phyloP scores from a whole-genome alignment of 2,888 invertebrate genomes.

The Parochlus steinenii region DNA sequence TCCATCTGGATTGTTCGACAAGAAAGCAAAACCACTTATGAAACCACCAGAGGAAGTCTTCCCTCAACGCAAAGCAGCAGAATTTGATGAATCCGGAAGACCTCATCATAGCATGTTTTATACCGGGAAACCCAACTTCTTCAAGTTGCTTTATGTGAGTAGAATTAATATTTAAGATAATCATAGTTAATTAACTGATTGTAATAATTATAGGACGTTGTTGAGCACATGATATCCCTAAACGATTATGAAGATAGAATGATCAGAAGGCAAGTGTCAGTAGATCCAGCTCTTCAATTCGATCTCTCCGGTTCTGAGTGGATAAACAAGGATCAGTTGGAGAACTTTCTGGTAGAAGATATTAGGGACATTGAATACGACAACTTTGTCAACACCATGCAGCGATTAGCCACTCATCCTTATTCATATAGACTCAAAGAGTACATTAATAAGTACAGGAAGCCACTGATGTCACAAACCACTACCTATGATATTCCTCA shows the following conservation, averaged over 20 bases:
- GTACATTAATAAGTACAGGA: slow-evolving; percentile 55
- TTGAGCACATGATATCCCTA: slow-evolving; percentile 46
- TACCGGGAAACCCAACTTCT: slow-evolving; percentile 75
- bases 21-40: slow-evolving; percentile 76
- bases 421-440: slow-evolving; percentile 52
- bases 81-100: slow-evolving; percentile 79
- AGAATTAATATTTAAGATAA: slow-evolving; percentile 3
- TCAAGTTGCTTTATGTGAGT: slow-evolving; percentile 62
- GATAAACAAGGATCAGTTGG: slow-evolving; percentile 48
- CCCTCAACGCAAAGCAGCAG: slow-evolving; percentile 67
- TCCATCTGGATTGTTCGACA: slow-evolving; percentile 82
- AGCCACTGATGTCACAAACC: slow-evolving; percentile 38
- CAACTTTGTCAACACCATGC: slow-evolving; percentile 53
- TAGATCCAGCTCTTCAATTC: slow-evolving; percentile 42
- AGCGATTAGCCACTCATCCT: slow-evolving; percentile 51
- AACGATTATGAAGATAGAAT: slow-evolving; percentile 55
- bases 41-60: slow-evolving; percentile 77
- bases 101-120: slow-evolving; percentile 88
- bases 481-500: slow-evolving; percentile 46
- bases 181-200: background rate
- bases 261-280: slow-evolving; percentile 39
- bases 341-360: slow-evolving; percentile 45
- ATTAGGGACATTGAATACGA: slow-evolving; percentile 52
- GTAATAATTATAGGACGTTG: slow-evolving; percentile 39
- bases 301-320: slow-evolving; percentile 40